Evolutionary conservation across 2,113 vertebrate genomes (phyloP), one percentile per base, ranked within the genome.

Genomic region (Microtus montanus): DNA sequence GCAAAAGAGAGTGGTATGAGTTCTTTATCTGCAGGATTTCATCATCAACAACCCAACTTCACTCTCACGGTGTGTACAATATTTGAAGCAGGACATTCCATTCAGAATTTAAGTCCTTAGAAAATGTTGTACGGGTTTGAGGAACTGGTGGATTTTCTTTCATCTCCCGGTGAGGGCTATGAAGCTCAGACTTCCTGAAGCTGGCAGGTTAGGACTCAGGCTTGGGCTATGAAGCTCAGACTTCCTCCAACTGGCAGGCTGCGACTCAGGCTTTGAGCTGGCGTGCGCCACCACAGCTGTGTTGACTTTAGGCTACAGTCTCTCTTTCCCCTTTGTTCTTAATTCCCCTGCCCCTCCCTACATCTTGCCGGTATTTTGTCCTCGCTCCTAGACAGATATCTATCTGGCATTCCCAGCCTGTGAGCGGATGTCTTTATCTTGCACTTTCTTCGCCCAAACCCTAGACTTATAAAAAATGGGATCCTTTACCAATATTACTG

Each of bases 271-370:
- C 58, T 92, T 89, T 5, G n/a, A 30, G 35, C 9, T 63, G 47
- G 47, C 47, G 8, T 47, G 28, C 71, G 19, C 30, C 30, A 71
- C 58, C 13, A 15, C 95, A 96, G 94, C 95, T 97, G 92, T 95
- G 93, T 97, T 96, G 93, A 93, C 70, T 91, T 88, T 93, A 92
- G 83, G 77, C 61, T 0, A 0, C 52, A 95, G 95, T 90, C 70
- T 86, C 66, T 85, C 44, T 88, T 91, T 91, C 61, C 24, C 30
- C 71, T 79, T 89, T 89, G 93, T 93, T 92, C 68, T 95, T 88
- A 73, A 44, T 61, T 89, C 82, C 75, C 28, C n/a, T 92, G n/a
- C 54, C 66, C 35, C 74, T 95, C 77, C 28, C 41, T 75, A 20
- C 44, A 49, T 54, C 20, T 87, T 88, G 58, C 22, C 64, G 82